Evolutionary conservation across 2,888 invertebrate species (phyloP), one percentile per base, ranked within the genome.

Genomic region (Timandra comae): DNA sequence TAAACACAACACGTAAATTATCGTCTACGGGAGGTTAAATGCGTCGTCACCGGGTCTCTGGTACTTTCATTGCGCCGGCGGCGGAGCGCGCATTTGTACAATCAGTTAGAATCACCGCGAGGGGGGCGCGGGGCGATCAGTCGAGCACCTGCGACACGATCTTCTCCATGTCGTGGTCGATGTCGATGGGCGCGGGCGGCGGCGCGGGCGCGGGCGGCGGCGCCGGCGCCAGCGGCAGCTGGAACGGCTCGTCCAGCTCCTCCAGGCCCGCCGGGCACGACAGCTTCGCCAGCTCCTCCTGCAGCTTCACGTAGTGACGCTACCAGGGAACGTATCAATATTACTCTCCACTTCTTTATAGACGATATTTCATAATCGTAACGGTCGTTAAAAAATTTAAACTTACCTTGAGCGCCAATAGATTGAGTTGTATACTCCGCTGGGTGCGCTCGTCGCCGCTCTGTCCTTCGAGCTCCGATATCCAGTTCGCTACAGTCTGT

Each of bases 401-500:
- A n/a, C n/a, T n/a, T 54, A 92, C 92, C 88, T 91, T 93, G 43
- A 94, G 89, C 57, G 93, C 91, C 70, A 92, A 88, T 19, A 91
- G 88, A 68, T 90, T 91, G 49, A 91, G 86, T 41, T 90, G 91
- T 62, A 93, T 92, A 45, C 90, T 91, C 53, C 93, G 89, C 55
- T 93, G 92, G 39, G 92, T 92, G 34, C 94, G 89, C 73, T 92
- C 93, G 79, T 93, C 94, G 52, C 86, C 89, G 62, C 88, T 89
- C 57, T 92, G 91, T 37, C 90, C 88, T 69, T 96, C 95, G 70
- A 96, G 88, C 62, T 97, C 97, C 38, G 90, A 89, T 58, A 97
- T 93, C 97, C 97, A 97, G 44, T 90, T 90, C 61, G 96, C 94
- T 43, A 97, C 91, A 76, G 97, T 97, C 51, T 90, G 88, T 66